These are phyloP conservation scores for Acanthiza pusilla DNA, from an alignment of 2,797 vertebrate species.

Conservation along the genomic window DNA sequence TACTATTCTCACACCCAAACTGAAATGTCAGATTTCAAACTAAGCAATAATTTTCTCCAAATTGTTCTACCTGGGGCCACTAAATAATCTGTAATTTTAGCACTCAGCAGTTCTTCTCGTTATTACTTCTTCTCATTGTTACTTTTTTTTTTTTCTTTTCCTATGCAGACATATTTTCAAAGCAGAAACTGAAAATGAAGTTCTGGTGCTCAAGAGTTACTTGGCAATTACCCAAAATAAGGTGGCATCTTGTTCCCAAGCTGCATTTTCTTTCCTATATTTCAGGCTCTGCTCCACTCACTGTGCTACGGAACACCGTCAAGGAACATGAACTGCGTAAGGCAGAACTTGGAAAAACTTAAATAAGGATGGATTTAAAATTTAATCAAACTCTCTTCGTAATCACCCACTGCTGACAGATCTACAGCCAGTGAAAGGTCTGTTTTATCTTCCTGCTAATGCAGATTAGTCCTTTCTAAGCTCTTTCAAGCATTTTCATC, in stretches of 20 bases:
- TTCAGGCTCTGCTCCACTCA: not conserved
- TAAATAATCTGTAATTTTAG: not conserved
- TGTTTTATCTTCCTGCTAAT: constrained; percentile 3
- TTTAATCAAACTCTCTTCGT: not conserved
- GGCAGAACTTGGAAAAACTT: not conserved
- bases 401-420: not conserved
- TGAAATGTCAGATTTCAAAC: not conserved
- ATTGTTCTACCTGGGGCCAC: not conserved
- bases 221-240: not conserved
- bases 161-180: not conserved
- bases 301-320: not conserved
- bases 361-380: not conserved
- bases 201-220: not conserved
- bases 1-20: not conserved
- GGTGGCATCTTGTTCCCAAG: not conserved
- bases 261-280: not conserved
- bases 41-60: not conserved
- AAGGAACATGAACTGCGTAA: not conserved
- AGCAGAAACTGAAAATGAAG: not conserved
- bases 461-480: not conserved
- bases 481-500: not conserved
- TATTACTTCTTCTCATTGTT: not conserved
- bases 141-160: not conserved
- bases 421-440: not conserved
- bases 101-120: not conserved